phyloP scores from a whole-genome alignment of 2,888 invertebrate species.

The Oxyscelio sp. region DNA sequence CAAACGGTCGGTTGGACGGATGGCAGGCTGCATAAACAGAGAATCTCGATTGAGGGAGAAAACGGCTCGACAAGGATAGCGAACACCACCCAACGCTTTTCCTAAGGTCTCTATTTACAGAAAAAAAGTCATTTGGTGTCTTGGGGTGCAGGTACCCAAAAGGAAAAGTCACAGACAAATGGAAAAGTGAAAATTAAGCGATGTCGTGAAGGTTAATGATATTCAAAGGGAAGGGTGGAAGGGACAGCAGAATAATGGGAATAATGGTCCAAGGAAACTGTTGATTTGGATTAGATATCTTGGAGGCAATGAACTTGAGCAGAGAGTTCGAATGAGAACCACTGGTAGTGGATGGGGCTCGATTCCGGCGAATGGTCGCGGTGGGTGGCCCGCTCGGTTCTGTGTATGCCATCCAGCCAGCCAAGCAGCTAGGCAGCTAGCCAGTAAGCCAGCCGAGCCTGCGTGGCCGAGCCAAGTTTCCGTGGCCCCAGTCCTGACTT shows the following conservation, averaged over 20 bases:
- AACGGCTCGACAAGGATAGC: background rate
- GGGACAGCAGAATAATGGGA: background rate
- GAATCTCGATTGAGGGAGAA: conserved; percentile 84
- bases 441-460: conserved; percentile 90
- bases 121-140: conserved; percentile 1
- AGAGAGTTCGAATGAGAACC: conserved; percentile 82
- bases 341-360: conserved; percentile 86
- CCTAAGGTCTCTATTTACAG: conserved; percentile 5
- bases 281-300: conserved; percentile 52
- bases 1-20: conserved; percentile 82
- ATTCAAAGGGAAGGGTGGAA: conserved; percentile 1
- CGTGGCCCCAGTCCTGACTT: conserved; percentile 68
- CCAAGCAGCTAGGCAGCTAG: conserved; percentile 90
- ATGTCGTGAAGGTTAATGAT: background rate
- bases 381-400: conserved; percentile 88
- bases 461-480: conserved; percentile 80
- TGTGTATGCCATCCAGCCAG: conserved; percentile 90
- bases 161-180: background rate
- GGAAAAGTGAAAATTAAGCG: conserved; percentile 19
- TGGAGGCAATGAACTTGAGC: conserved; percentile 61
- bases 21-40: conserved; percentile 85
- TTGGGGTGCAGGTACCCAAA: background rate
- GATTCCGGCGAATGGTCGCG: conserved; percentile 89
- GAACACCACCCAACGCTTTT: conserved; percentile 15
- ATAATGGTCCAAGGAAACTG: background rate